Evolutionary conservation across 2,113 vertebrate genomes (phyloP).

Genomic region (Cryptomyrus ogoouensis): DNA sequence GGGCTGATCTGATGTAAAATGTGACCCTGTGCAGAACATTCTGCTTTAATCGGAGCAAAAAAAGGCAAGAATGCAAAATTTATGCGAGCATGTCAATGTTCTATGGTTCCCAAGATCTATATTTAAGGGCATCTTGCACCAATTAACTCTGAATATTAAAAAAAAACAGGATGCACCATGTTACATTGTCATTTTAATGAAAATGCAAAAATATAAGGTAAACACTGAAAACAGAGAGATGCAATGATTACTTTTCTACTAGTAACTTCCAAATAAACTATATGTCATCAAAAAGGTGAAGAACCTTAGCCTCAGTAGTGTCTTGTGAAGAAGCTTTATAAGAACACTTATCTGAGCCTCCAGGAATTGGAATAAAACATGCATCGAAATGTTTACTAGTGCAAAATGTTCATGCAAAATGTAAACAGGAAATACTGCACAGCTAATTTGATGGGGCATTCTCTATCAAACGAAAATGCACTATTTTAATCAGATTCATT

Average conservation of each 20-base stretch:
- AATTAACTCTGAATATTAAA: neutral
- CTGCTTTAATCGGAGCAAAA: neutral
- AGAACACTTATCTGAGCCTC: neutral
- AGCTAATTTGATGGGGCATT: neutral
- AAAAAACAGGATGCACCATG: neutral
- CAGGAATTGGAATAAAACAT: neutral
- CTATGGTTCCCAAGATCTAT: neutral
- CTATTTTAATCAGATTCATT: neutral
- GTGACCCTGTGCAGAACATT: neutral
- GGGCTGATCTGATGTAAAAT: neutral
- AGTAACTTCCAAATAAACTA: neutral
- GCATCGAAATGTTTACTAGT: neutral
- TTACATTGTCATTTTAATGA: neutral
- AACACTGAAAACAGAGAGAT: neutral
- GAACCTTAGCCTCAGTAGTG: neutral
- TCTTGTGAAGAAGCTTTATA: neutral
- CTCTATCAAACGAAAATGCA: neutral
- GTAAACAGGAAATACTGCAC: neutral
- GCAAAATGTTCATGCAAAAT: neutral
- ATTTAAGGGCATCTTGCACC: neutral
- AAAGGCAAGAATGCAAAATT: neutral
- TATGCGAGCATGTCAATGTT: neutral
- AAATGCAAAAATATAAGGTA: neutral
- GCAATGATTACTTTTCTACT: neutral
- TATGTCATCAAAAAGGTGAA: neutral